Evolutionary conservation across 1,140 invertebrate genomes (phyloP).

Genomic region (Nasonia longicornis): DNA sequence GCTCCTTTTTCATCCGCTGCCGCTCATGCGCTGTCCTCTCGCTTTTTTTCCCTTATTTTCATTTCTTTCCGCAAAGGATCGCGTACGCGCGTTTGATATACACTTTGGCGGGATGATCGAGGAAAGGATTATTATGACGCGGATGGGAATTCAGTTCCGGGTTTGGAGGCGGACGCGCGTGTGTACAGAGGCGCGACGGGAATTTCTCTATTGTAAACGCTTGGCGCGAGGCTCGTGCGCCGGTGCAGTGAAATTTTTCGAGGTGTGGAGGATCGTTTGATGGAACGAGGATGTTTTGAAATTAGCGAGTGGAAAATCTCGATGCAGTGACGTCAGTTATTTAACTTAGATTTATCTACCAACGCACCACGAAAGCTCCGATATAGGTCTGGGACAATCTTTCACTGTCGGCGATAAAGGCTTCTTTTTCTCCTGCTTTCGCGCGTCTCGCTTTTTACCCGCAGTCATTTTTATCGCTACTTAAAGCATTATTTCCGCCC

Average conservation of each 20-base stretch:
- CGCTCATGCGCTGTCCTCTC: constrained; percentile 37
- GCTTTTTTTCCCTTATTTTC: constrained; percentile 36
- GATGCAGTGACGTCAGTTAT: too few relatives aligned
- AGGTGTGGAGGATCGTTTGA: background rate
- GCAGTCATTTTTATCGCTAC: background rate
- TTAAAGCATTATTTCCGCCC: background rate
- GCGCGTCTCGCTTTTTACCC: background rate
- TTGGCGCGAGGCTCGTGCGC: background rate
- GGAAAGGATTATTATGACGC: background rate
- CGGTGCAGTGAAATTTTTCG: background rate
- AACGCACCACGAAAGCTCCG: background rate
- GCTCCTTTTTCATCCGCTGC: constrained; percentile 41
- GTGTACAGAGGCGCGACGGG: background rate
- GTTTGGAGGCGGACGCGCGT: background rate
- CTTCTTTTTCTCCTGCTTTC: constrained; percentile 15
- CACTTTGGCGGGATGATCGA: constrained; percentile 12
- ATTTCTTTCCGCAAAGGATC: background rate
- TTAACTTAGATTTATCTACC: background rate
- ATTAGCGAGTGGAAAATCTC: background rate
- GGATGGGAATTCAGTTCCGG: constrained; percentile 2
- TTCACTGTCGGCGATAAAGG: constrained; percentile 3
- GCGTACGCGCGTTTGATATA: background rate
- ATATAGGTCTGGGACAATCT: background rate
- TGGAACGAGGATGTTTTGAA: background rate
- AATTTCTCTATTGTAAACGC: constrained; percentile 14